Base-by-base conservation (phyloP, 2,113 vertebrate species). In the Isurus oxyrinchus region DNA sequence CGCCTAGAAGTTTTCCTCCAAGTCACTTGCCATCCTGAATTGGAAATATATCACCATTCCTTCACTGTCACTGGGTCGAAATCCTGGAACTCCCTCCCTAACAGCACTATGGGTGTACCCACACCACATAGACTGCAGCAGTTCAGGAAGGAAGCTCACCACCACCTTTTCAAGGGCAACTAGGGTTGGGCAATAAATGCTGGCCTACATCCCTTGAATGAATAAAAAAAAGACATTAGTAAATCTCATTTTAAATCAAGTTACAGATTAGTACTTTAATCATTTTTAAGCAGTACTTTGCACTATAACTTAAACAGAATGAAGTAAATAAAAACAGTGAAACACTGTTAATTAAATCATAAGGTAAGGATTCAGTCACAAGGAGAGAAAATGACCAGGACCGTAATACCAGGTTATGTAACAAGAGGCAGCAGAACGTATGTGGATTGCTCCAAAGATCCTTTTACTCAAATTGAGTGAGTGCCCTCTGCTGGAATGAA, bases 401-500 rank as follows among this genome's bases (percentile, higher is more conserved):
- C 19, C 49, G 40, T 21, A 84, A 84, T 44, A 84, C 5, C 81
- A 49, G 40, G 16, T 84, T 23, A 6, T 84, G 40, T 44, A 19
- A 35, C 72, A 84, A 84, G 19, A 3, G 72, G 35, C 11, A 35
- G 31, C 27, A 35, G 72, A 84, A 6, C 40, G 5, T 44, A 44
- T 3, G 40, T 84, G 40, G 13, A 4, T 59, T 91, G 3, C 53
- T 19, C 55, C 88, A 91, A 91, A 91, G 55, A 5, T 91, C 1
- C 88, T 6, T 61, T 91, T 55, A 91, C 23, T 59, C 25, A 55
- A 55, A 13, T 59, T 59, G 88, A 55, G 53, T 91, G 16, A 59
- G 88, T 91, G 88, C 88, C 88, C 88, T 91, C 88, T 91, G 88
- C 55, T 91, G 88, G 88, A 55, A 91, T 31, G 25, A 31, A 31